Base-by-base conservation (phyloP, 2,797 vertebrate species). In the Picus viridis region DNA sequence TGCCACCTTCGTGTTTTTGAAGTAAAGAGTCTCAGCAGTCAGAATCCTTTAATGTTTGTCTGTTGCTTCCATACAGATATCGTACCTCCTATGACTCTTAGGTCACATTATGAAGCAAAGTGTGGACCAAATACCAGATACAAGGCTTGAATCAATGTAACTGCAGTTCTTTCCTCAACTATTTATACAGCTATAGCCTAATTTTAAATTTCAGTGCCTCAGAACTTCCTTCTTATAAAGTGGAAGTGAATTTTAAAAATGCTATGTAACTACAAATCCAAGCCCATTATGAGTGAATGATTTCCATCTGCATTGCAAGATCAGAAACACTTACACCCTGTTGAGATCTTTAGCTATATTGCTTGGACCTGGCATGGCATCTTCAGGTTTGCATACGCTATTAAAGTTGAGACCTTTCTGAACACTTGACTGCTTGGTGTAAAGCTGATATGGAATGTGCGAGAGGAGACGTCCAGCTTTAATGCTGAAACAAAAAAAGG, bases 371-470 rank as follows among this genome's bases (percentile, higher is more conserved):
- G 98, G 97, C 3, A 96, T 2, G 1, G 94, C 90, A 83, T 99
- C 98, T 83, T 98, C 98, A 77, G 97, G 86, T 92, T 97, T 98
- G 97, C 95, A 97, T 76, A 97, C 83, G 89, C 97, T 97, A 78
- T 97, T 98, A 58, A 99, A 99, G 95, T 97, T 98, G 65, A 98
- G 98, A 92, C 98, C 97, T 97, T 98, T 99, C 65, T 98, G 98
- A 89, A 93, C 83, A 54, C 82, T 96, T 58, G 98, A 97, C 71
- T 99, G 98, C 97, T 99, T 99, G 72, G 97, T 97, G 77, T 99
- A 99, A n/a, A 99, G 98, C 97, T 99, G 99, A 97, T 99, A 99
- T 0, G 99, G 98, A 90, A 99, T 95, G 94, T 98, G 97, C 5
- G 99, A 98, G 89, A 99, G 98, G 57, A 99, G 98, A 39, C 90